Conservation (phyloP, 2,888 invertebrate genomes). For the Melanchra persicariae region DNA sequence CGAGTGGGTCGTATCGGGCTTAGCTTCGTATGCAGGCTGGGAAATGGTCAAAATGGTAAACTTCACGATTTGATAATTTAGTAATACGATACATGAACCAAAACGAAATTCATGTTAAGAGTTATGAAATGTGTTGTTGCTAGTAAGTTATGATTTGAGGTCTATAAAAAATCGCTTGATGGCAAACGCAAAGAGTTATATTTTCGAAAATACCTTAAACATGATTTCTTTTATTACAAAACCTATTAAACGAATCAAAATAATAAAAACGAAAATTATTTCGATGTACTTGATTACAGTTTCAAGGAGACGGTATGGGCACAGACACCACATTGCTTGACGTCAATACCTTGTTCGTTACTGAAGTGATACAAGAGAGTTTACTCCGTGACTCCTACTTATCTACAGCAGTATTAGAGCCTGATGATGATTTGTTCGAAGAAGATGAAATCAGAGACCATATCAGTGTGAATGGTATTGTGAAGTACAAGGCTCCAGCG, state of each 20-base stretch:
- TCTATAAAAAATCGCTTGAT: neutral
- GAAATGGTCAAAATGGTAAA: constrained; percentile 87
- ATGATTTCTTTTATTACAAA: neutral
- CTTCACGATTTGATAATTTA: neutral
- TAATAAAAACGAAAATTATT: neutral
- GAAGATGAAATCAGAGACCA: constrained; percentile 76
- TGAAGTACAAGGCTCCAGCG: constrained; percentile 82
- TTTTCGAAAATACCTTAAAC: neutral
- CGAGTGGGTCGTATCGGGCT: constrained; percentile 91
- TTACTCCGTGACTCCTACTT: constrained; percentile 77
- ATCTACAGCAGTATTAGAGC: constrained; percentile 69
- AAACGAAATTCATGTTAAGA: neutral
- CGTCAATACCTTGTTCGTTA: constrained; percentile 80
- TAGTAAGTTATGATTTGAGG: neutral
- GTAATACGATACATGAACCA: neutral
- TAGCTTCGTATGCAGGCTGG: constrained; percentile 91
- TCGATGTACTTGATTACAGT: constrained; percentile 67
- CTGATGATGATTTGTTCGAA: constrained; percentile 70
- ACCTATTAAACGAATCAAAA: neutral
- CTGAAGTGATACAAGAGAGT: constrained; percentile 85
- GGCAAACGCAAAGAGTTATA: neutral
- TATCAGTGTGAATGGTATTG: constrained; percentile 69
- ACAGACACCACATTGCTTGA: constrained; percentile 75
- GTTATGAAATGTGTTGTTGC: neutral
- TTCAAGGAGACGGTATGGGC: constrained; percentile 69